Evolutionary conservation across 1,140 invertebrate species (phyloP).

Genomic region (Papilio xuthus): DNA sequence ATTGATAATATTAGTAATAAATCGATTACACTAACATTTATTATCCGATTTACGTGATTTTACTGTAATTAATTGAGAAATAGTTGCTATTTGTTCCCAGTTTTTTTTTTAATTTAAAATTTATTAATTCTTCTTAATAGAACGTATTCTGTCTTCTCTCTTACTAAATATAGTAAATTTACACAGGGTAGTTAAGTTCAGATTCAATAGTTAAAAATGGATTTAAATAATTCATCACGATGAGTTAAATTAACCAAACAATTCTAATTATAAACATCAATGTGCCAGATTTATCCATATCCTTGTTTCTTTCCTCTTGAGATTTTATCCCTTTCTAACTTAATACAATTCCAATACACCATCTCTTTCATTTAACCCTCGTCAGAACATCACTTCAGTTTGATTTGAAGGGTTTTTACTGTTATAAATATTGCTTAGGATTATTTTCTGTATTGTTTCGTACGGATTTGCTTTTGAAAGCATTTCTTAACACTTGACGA

Average conservation of each 20-base stretch:
- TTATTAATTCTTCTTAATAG: too few species aligned
- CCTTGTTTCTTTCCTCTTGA: neutral
- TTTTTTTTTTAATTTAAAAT: too few species aligned
- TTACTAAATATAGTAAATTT: neutral
- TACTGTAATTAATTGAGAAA: too few species aligned
- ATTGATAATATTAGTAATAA: too few species aligned
- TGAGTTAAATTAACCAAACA: neutral
- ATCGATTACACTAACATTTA: too few species aligned
- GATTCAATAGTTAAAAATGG: neutral
- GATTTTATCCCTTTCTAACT: neutral
- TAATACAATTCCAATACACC: neutral
- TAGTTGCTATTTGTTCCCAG: too few species aligned
- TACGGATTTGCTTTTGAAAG: neutral
- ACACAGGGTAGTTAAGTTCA: neutral
- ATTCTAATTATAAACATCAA: conserved; percentile 17
- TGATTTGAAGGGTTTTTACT: conserved; percentile 28
- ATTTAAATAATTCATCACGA: neutral
- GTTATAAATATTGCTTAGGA: conserved; percentile 7
- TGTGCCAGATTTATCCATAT: conserved; percentile 6
- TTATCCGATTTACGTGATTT: too few species aligned
- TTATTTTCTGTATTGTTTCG: conserved; percentile 27
- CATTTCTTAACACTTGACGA: conserved; percentile 21
- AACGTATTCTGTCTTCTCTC: too few species aligned
- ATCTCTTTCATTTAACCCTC: conserved; percentile 18
- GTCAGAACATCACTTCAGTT: conserved; percentile 26